phyloP scores from a whole-genome alignment of 2,113 vertebrate genomes.

The Tauraco erythrolophus region DNA sequence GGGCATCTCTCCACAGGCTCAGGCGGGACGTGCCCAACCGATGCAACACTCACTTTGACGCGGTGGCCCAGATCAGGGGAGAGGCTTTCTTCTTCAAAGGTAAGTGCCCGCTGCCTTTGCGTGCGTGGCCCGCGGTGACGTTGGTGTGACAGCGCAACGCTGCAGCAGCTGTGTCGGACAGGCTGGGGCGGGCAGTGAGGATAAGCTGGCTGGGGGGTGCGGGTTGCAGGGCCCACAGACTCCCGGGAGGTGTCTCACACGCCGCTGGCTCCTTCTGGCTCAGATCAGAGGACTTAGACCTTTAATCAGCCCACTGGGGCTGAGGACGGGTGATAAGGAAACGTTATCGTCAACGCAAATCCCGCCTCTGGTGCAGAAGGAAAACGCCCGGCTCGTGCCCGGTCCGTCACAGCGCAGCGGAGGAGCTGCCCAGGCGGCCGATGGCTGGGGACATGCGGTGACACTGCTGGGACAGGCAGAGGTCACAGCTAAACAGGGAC shows the following conservation, averaged over 20 bases:
- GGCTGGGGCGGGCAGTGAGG: background rate
- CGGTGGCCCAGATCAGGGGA: conserved; percentile 95
- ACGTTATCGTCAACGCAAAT: background rate
- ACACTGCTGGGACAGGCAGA: background rate
- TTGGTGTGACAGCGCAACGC: rapidly evolving
- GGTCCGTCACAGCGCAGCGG: rapidly evolving
- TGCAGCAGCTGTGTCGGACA: rapidly evolving
- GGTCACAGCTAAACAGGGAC: background rate
- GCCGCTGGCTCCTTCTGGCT: background rate
- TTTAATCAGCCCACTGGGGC: background rate
- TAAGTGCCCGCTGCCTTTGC: background rate
- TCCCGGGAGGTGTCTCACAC: background rate
- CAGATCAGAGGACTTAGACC: background rate
- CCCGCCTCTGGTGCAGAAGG: background rate
- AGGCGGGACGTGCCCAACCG: conserved; percentile 86
- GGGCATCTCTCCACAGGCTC: conserved; percentile 72
- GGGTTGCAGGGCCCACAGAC: too few relatives aligned
- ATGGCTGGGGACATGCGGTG: background rate
- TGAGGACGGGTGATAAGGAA: background rate
- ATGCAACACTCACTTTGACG: conserved; percentile 90
- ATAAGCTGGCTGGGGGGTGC: background rate
- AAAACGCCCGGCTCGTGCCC: rapidly evolving
- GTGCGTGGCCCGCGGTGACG: rapidly evolving
- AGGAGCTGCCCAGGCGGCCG: background rate
- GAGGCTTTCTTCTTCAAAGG: conserved; percentile 99